Base-by-base conservation (phyloP, 2,797 vertebrate genomes). In the Furcifer pardalis region DNA sequence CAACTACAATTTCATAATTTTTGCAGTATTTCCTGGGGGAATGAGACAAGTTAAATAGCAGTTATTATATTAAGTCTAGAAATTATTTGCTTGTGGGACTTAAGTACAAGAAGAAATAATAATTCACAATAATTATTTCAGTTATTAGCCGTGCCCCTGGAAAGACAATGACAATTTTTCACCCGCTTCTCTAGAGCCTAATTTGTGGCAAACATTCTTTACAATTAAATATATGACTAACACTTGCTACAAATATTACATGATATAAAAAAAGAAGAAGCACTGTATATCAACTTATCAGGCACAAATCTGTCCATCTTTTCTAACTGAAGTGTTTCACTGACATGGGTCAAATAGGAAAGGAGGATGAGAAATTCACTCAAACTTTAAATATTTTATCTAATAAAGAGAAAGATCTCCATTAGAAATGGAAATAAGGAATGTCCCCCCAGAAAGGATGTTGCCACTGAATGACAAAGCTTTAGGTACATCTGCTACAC, bases 201-300 rank as follows among this genome's bases (percentile, higher is more conserved):
- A 37, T 66, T 76, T 37, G 69, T n/a, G 46, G 17, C 35, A 78
- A 91, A 74, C 60, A 56, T 40, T 79, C 75, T 42, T 79, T 88
- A 59, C 63, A 87, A 65, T 69, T 84, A 84, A 87, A 88, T 73
- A 80, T 12, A 35, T 59, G 62, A 92, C 59, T 72, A 82, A 79
- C 78, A 93, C 35, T 81, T 92, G 85, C 88, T 81, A 90, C 89
- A 86, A 89, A 84, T 75, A 90, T 93, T 84, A 81, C 62, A 46
- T 82, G 84, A 84, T 15, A 87, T 87, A 91, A 79, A 90, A n/a
- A 0, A 89, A 73, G 78, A 90, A 83, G 89, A 0, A 89, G 76
- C 74, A 87, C 52, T 65, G 23, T n/a, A 79, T 8, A 79, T 56
- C 8, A 42, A 42, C 23, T 13, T 65, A 63, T 30, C 9, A 2